Base-by-base conservation (phyloP, 2,113 vertebrate genomes). In the Steatornis caripensis region DNA sequence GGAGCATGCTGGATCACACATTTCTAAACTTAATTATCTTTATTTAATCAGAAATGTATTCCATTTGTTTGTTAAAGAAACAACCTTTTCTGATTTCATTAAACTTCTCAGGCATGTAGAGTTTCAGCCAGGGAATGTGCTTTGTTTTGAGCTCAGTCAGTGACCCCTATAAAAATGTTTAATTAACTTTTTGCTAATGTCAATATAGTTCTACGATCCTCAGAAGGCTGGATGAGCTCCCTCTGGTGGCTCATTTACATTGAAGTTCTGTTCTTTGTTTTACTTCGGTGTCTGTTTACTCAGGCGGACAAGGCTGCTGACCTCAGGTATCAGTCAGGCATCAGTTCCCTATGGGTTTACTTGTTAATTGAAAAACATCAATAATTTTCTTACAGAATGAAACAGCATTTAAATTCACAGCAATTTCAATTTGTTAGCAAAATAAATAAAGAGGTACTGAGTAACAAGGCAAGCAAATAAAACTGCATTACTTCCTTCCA, bases 181-280 rank as follows among this genome's bases (percentile, higher is more conserved):
- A 89, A 86, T 93, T 89, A 94, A 89, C 71, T 93, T 95, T 93
- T 84, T 82, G 70, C 84, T 62, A 39, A 1, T 91, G 74, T 92
- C 46, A 51, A 5, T 93, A 41, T n/a, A 54, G 72, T 48, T 83
- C 48, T 78, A 5, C 94, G 82, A 53, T 8, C 36, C 84, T 55
- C 70, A 14, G 80, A 32, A 58, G 95, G 23, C 54, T 15, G 15
- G 72, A 37, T 87, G 92, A 83, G 92, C 95, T 83, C 91, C 85
- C 71, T 96, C 89, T 97, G 71, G 87, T 94, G 74, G 62, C 75
- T 96, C 81, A 36, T 92, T 91, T 91, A 46, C 66, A 49, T 57
- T 46, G 36, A 66, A 54, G 17, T 51, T 60, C 29, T 90, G 32
- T 39, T 27, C 39, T 92, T 49, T 32, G 12, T 46, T 72, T 64